phyloP scores from a whole-genome alignment of 2,113 vertebrate genomes.

The human region DNA sequence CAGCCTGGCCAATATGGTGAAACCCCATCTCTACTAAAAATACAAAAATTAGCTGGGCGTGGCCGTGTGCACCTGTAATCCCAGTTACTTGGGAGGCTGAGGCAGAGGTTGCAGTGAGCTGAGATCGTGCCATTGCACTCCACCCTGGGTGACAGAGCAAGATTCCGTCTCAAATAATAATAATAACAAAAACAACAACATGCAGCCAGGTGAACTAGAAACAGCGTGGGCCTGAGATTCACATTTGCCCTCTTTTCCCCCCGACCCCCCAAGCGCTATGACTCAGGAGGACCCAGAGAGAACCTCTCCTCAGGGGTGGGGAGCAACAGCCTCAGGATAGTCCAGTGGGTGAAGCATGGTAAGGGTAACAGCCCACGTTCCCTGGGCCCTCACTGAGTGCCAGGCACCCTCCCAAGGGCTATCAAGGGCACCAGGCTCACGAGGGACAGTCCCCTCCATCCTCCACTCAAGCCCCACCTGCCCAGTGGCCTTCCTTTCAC shows the following conservation, averaged over 20 bases:
- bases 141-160: no score
- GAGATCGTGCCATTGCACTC: no score
- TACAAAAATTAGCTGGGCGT: no score
- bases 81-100: no score
- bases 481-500: neutral
- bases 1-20: no score
- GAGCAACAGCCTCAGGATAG: neutral
- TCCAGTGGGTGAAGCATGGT: neutral
- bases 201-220: neutral
- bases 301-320: neutral
- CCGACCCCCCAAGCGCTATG: fast-evolving
- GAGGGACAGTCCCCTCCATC: neutral
- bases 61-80: no score
- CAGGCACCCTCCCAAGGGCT: neutral
- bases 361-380: neutral
- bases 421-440: neutral
- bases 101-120: no score
- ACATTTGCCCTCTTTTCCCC: neutral
- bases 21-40: no score
- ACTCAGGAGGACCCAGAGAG: neutral
- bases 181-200: no score
- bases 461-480: neutral
- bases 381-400: neutral
- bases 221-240: neutral
- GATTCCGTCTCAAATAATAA: no score